A percentile compares a stretch with the other conserved stretches of the same genome.
phyloP scores from a whole-genome alignment of 2,113 vertebrate genomes.

The Chamaetylas fuelleborni region DNA sequence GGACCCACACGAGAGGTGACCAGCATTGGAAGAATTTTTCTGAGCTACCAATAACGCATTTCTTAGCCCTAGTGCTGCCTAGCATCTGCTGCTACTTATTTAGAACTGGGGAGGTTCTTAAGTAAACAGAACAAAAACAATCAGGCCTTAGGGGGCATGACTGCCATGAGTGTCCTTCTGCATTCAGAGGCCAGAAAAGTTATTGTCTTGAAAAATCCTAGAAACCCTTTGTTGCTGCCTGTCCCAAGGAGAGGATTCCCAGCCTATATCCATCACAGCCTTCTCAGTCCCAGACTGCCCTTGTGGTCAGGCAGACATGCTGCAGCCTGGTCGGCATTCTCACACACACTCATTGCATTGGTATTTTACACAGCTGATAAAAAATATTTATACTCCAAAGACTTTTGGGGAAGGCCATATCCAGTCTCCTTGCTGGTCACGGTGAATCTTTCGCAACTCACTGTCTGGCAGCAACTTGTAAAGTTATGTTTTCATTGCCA shows the following conservation, averaged over 20 bases:
- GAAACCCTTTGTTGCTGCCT: not conserved
- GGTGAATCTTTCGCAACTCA: constrained; percentile 37
- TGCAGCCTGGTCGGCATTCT: not conserved
- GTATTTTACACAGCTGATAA: constrained; percentile 21
- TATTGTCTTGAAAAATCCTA: not conserved
- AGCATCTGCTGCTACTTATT: not conserved
- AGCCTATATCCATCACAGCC: not conserved
- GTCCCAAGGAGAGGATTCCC: not conserved
- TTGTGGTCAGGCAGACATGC: not conserved
- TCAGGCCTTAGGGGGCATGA: not conserved
- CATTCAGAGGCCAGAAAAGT: not conserved
- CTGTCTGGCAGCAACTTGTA: constrained; percentile 42
- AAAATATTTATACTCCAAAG: not conserved
- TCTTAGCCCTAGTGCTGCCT: not conserved
- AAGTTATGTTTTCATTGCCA: constrained; percentile 36
- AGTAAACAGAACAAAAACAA: not conserved
- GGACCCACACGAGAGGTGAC: rapidly evolving
- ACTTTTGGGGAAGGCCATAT: not conserved
- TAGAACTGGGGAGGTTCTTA: not conserved
- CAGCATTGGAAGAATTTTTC: not conserved
- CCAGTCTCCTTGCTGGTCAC: not conserved
- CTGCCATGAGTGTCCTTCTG: not conserved
- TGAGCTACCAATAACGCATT: not conserved
- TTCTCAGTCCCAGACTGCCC: not conserved
- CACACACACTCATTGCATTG: not conserved